Conservation (phyloP, 1,140 invertebrate species). For the Zaprionus taronus region DNA sequence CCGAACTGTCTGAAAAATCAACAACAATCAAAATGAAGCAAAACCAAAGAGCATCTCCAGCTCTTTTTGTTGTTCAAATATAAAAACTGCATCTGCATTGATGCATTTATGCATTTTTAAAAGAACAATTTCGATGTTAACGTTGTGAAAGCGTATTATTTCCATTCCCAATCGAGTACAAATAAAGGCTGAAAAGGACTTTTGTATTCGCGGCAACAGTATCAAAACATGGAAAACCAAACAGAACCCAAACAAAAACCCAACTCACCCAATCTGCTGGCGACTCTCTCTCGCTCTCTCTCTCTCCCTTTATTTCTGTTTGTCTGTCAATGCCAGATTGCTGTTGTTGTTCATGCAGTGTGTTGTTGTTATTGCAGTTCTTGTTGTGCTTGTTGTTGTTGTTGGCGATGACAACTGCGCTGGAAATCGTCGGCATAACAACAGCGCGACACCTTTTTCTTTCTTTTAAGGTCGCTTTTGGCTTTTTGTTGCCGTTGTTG, state of each 20-base stretch:
- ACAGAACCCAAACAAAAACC: background rate
- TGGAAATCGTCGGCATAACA: conserved; percentile 44
- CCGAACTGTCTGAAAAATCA: conserved; percentile 2
- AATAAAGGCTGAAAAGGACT: conserved; percentile 3
- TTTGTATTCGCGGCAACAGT: conserved; percentile 5
- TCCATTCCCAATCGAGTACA: background rate
- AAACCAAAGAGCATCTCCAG: background rate
- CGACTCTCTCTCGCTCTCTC: background rate
- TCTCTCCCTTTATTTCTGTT: background rate
- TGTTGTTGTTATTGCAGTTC: conserved; percentile 16
- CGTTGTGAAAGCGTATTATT: background rate
- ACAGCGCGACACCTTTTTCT: conserved; percentile 32
- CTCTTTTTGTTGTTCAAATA: background rate
- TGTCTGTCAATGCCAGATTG: conserved; percentile 38
- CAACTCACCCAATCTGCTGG: conserved; percentile 31
- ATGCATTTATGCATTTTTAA: conserved; percentile 3
- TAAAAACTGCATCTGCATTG: background rate
- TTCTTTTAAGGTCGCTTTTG: conserved; percentile 47
- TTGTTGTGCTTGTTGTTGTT: conserved; percentile 14
- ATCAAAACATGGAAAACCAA: conserved; percentile 3
- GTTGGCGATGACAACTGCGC: conserved; percentile 21
- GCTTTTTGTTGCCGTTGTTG: conserved; percentile 12
- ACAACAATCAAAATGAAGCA: background rate
- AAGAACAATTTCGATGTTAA: background rate
- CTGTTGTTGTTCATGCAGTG: conserved; percentile 10